Conservation (phyloP, 2,888 invertebrate species). For the Cerastis leucographa region DNA sequence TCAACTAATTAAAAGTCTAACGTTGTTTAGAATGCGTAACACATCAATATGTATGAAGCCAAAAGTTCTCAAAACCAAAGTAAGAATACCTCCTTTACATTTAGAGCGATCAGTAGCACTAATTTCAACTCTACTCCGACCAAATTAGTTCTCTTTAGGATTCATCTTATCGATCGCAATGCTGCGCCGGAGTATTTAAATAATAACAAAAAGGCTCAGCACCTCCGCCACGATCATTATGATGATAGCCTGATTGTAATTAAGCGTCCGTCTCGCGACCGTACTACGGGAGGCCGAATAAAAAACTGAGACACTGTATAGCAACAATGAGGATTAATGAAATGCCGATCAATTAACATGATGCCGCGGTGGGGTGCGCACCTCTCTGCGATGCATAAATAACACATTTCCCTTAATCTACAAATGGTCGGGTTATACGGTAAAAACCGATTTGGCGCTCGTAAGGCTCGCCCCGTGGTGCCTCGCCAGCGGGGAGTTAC, state of each 20-base stretch:
- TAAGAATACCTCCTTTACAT: conserved; percentile 47
- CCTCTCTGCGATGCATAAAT: conserved; percentile 84
- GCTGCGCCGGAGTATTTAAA: conserved; percentile 59
- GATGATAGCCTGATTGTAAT: conserved; percentile 70
- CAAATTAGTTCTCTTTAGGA: conserved; percentile 42
- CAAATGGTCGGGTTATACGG: conserved; percentile 79
- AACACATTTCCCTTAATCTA: conserved; percentile 82
- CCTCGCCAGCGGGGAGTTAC: conserved; percentile 80
- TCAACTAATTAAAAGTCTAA: conserved; percentile 80
- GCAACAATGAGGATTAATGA: conserved; percentile 84
- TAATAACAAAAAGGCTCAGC: conserved; percentile 69
- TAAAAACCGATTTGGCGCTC: conserved; percentile 83
- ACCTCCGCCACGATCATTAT: conserved; percentile 64
- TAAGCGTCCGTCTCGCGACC: conserved; percentile 57
- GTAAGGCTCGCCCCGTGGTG: conserved; percentile 78
- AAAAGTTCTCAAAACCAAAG: conserved; percentile 51
- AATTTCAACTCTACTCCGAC: conserved; percentile 57
- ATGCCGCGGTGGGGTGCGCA: conserved; percentile 80
- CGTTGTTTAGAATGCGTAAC: conserved; percentile 74
- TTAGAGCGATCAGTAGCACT: conserved; percentile 20
- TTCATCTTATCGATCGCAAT: conserved; percentile 41
- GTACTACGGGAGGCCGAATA: conserved; percentile 68
- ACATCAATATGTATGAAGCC: conserved; percentile 78
- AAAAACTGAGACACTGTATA: conserved; percentile 75
- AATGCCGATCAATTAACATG: conserved; percentile 85